Conservation (phyloP, 2,797 vertebrate genomes). For the Anabas testudineus region DNA sequence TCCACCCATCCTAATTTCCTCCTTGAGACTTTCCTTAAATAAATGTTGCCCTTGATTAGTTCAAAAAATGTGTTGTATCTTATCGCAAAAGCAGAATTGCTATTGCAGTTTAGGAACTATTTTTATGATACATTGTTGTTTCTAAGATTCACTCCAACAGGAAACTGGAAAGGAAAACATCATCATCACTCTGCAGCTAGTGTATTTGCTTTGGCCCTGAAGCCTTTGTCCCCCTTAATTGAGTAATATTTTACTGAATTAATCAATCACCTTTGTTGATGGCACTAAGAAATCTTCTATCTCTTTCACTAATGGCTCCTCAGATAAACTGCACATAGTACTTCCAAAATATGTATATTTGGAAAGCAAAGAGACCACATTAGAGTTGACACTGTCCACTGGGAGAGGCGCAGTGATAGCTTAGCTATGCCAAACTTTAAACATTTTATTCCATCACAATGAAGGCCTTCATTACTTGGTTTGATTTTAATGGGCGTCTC, state of each 20-base stretch:
- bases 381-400: background rate
- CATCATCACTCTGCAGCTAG: conserved; percentile 27
- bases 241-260: conserved; percentile 18
- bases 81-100: too few relatives aligned
- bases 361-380: conserved; percentile 20
- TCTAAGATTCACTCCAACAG: background rate
- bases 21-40: too few relatives aligned
- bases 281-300: background rate
- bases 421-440: conserved; percentile 43
- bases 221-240: conserved; percentile 25
- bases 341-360: conserved; percentile 34
- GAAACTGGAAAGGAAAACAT: background rate
- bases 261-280: conserved; percentile 11
- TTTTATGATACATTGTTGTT: too few relatives aligned
- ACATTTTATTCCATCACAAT: conserved; percentile 37
- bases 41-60: too few relatives aligned
- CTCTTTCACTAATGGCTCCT: background rate
- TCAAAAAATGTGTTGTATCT: too few relatives aligned
- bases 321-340: conserved; percentile 11
- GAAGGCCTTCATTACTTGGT: conserved; percentile 30
- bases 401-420: conserved; percentile 1
- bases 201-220: conserved; percentile 33
- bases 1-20: too few relatives aligned
- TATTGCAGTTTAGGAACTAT: too few relatives aligned
- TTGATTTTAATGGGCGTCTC: conserved; percentile 18